Evolutionary conservation across 1,140 invertebrate genomes (phyloP).

Genomic region (Heliconius hewitsoni): DNA sequence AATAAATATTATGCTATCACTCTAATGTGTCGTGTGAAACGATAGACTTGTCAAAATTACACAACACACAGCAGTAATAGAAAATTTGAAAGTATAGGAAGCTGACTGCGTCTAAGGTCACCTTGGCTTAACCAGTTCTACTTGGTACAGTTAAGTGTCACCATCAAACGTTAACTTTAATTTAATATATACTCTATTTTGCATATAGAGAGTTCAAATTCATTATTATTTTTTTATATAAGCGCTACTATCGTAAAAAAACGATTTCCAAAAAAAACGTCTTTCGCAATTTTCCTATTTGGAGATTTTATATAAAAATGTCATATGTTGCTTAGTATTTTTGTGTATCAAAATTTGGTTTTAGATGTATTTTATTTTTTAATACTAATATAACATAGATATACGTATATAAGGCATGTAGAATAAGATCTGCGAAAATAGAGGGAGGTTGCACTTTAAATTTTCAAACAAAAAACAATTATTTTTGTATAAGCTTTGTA

Average conservation of each 20-base stretch:
- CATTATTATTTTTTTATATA: conserved; percentile 11
- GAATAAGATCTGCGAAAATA: too few relatives aligned
- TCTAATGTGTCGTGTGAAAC: conserved; percentile 35
- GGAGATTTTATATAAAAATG: neutral
- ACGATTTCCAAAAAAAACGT: conserved; percentile 24
- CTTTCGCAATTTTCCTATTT: neutral
- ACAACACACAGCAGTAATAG: conserved; percentile 49
- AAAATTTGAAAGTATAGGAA: conserved; percentile 75
- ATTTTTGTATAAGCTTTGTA: too few relatives aligned
- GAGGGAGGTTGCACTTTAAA: neutral
- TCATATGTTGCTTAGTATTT: neutral
- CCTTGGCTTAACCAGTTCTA: conserved; percentile 36
- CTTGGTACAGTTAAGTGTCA: conserved; percentile 21
- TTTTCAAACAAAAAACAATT: neutral
- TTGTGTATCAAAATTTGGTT: conserved; percentile 13
- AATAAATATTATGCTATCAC: neutral
- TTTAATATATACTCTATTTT: conserved; percentile 30
- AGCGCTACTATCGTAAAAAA: conserved; percentile 19
- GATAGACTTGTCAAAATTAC: conserved; percentile 53
- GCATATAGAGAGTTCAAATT: conserved; percentile 28
- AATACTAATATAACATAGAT: too few relatives aligned
- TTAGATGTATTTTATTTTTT: too few relatives aligned
- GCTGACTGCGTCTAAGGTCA: conserved; percentile 60
- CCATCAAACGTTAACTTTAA: conserved; percentile 17
- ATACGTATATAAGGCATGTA: too few relatives aligned